Base-by-base conservation (phyloP, 1,140 invertebrate genomes). In the Chironomus striatipennis region DNA sequence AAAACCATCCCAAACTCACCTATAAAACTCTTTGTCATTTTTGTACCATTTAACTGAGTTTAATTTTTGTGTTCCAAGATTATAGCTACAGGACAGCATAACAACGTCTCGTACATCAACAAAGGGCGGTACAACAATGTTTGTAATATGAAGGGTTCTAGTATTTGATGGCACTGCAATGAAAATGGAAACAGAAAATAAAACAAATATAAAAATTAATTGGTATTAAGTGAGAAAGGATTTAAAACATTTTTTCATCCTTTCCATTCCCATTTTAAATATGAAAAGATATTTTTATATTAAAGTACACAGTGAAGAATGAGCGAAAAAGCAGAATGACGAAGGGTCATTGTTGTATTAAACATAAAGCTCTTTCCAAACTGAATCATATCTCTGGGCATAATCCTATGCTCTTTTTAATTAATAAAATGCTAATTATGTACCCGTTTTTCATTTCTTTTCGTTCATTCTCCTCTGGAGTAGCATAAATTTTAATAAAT, bases 11-110 rank as follows among this genome's bases (percentile, higher is more conserved):
- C 8, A 70, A 9, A 84, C 81, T 79, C 84, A 90, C 77, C 89
- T 86, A 81, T 88, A 93, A 82, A 93, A 91, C 80, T 93, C 88
- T 75, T 86, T 83, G 57, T 86, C 86, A 76, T 91, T 89, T 78
- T 91, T 91, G 82, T 91, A 92, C 91, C 91, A 93, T 82, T 92
- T 93, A 75, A 93, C 88, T 0, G 90, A 90, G 81, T 92, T 92
- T 12, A 93, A 84, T 1, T 84, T 83, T 73, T 90, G 90, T 8
- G 84, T 86, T 77, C 87, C 86, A 79, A 85, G 81, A 78, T 88
- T 85, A 76, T 85, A 88, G 75, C 83, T 82, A 79, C 87, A 88
- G 75, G 84, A 85, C 42, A 88, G 80, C 73, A 85, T 81, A 15
- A 86, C 85, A 77, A 80, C 80, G 67, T 85, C 83, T 20, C 84